Base-by-base conservation (phyloP, 2,113 vertebrate species). In the Onychorhynchus coronatus region DNA sequence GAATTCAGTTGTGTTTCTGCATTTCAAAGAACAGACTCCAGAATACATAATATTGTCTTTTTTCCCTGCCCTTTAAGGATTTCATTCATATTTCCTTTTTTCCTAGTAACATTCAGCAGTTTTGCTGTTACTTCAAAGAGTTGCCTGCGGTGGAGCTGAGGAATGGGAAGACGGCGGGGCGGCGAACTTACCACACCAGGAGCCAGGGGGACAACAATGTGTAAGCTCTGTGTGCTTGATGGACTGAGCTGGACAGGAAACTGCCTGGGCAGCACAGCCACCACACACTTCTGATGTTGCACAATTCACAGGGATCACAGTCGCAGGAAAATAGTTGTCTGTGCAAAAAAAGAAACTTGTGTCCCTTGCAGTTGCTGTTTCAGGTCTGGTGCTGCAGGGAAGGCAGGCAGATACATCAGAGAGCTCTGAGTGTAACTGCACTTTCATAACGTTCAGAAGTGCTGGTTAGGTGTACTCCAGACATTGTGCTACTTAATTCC, bases 91-190 rank as follows among this genome's bases (percentile, higher is more conserved):
- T 80, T 95, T 41, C 39, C 70, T 91, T 82, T 87, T 80, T 80
- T 58, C 8, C 14, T 97, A 99, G 99, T 96, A 99, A 99, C 97
- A 99, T 99, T 94, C 98, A 99, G 74, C 99, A 99, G 98, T 99
- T 99, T 96, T 99, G 99, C 98, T 99, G 99, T 97, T 99, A 99
- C 97, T 99, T 99, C 98, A 99, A 99, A 97, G 99, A 99, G 87
- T 58, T 99, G 97, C 99, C 99, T 8, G 99, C 99, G 5, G 99
- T 99, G 95, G 99, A 99, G 91, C 97, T 99, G 75, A 98, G 99
- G 95, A 99, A 99, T 59, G 99, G 99, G 77, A 99, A 99, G 97
- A 99, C 99, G 0, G 99, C 99, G 56, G 99, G 99, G 84, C 98
- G 99, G 68, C 97, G 99, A 93, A 99, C 98, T 77, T 99, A 99